These are phyloP conservation scores for Scaptomyza montana DNA, from an alignment of 1,140 invertebrate genomes.

Conservation along the genomic window DNA sequence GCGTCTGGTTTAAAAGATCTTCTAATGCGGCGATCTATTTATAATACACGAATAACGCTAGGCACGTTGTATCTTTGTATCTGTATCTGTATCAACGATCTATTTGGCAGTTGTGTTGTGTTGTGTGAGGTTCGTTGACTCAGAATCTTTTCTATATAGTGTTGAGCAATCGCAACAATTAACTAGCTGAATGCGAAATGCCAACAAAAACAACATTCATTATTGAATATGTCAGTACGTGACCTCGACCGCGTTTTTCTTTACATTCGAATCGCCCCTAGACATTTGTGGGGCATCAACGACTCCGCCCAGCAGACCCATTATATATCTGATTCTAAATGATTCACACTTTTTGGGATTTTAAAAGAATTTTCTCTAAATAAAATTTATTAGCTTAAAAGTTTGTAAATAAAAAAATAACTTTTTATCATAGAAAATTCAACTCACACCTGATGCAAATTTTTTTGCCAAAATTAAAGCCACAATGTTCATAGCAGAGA, in stretches of 20 bases:
- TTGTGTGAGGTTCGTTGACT: constrained; percentile 70
- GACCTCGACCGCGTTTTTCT: constrained; percentile 75
- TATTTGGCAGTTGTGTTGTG: constrained; percentile 14
- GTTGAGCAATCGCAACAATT: constrained; percentile 66
- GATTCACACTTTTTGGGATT: constrained; percentile 9
- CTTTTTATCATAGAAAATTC: too few species aligned
- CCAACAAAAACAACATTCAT: constrained; percentile 47
- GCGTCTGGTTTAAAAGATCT: constrained; percentile 50
- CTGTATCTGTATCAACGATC: constrained; percentile 45
- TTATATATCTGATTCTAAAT: constrained; percentile 9
- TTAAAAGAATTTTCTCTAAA: neutral
- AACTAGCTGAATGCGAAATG: constrained; percentile 12
- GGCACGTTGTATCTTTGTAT: constrained; percentile 61
- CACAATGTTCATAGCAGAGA: constrained; percentile 14
- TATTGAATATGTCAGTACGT: constrained; percentile 77
- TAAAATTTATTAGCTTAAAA: neutral
- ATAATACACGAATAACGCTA: constrained; percentile 51
- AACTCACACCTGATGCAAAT: neutral
- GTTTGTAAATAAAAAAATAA: too few species aligned
- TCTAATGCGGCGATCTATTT: constrained; percentile 73
- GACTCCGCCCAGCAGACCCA: constrained; percentile 9
- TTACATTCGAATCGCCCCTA: constrained; percentile 57
- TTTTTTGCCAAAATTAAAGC: constrained; percentile 3
- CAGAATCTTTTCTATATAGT: constrained; percentile 46
- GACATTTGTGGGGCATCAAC: constrained; percentile 14